These are phyloP conservation scores for Phylloscopus trochiloides DNA, from an alignment of 2,113 vertebrate genomes.

Conservation along the genomic window DNA sequence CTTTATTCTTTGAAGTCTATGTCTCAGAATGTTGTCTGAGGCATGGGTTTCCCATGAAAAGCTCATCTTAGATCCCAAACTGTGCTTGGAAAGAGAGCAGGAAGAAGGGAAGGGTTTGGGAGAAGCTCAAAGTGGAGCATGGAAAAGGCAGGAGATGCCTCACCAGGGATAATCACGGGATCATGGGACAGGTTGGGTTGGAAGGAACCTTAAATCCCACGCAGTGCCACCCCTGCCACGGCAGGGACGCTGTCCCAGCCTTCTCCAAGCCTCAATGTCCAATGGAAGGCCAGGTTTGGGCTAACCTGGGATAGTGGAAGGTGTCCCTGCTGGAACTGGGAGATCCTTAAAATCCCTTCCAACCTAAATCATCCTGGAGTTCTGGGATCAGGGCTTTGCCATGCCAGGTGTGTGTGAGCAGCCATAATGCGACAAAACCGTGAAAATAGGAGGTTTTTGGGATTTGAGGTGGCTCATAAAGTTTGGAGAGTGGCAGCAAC, in stretches of 20 bases:
- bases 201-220: not conserved
- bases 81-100: not conserved
- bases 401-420: not conserved
- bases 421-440: accelerated
- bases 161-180: not conserved
- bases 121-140: not conserved
- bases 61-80: no score
- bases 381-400: not conserved
- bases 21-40: not conserved
- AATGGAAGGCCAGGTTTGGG: not conserved
- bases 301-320: not conserved
- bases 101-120: not conserved
- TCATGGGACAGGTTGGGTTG: accelerated
- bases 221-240: accelerated
- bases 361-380: not conserved
- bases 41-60: not conserved
- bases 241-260: not conserved
- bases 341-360: not conserved
- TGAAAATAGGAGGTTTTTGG: not conserved
- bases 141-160: not conserved
- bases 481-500: not conserved
- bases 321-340: not conserved
- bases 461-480: not conserved
- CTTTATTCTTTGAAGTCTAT: no score
- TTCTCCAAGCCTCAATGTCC: not conserved